Conservation (phyloP, 2,888 invertebrate species). For the Loripinus fragilis region DNA sequence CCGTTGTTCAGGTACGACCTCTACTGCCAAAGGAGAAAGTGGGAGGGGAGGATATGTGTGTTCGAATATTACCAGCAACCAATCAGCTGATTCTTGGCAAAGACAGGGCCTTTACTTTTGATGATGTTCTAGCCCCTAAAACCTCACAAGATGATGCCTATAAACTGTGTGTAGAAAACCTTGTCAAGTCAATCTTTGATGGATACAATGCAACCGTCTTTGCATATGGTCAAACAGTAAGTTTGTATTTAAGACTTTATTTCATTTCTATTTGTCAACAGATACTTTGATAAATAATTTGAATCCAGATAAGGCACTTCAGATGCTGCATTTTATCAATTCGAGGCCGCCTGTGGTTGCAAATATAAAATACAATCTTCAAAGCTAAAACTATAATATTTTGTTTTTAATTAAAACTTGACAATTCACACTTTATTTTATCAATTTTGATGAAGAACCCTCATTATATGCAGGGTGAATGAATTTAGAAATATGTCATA, state of each 20-base stretch:
- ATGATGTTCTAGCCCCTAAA: constrained; percentile 90
- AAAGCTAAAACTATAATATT: no score
- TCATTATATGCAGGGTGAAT: no score
- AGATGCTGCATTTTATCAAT: no score
- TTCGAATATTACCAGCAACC: constrained; percentile 73
- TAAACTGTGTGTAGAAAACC: constrained; percentile 78
- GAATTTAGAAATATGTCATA: no score
- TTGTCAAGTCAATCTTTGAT: constrained; percentile 84
- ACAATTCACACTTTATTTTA: no score
- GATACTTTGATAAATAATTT: no score
- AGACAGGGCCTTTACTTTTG: constrained; percentile 92
- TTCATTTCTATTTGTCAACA: background rate
- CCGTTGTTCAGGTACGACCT: constrained; percentile 77
- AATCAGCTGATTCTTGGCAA: constrained; percentile 86
- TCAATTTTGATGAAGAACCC: no score
- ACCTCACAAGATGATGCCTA: constrained; percentile 86
- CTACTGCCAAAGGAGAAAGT: constrained; percentile 82
- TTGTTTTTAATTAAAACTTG: no score
- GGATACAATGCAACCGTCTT: constrained; percentile 97
- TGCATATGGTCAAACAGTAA: constrained; percentile 95
- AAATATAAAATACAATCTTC: no score
- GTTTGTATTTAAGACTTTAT: constrained; percentile 30
- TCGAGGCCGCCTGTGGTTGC: no score
- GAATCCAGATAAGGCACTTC: no score
- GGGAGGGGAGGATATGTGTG: constrained; percentile 81